Percentiles rank a stretch among this genome's conserved stretches.
Conservation (phyloP, 2,113 vertebrate genomes). For the Hippocampus abdominalis region DNA sequence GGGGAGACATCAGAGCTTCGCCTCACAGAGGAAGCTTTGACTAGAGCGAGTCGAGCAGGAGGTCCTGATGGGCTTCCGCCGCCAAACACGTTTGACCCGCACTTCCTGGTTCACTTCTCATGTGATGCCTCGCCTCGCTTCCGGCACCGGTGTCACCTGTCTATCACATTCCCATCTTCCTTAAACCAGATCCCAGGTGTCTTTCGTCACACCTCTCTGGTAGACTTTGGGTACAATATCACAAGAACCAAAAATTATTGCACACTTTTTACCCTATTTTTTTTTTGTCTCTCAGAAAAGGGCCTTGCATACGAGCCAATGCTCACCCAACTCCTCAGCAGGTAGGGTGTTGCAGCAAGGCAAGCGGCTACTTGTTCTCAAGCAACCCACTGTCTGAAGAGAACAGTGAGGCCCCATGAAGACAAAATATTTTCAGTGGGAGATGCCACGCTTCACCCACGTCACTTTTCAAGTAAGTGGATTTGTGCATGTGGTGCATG, state of each 20-base stretch:
- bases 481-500: no score
- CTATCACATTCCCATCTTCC: slow-evolving; percentile 13
- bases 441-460: not conserved
- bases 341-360: not conserved
- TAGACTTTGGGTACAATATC: no score
- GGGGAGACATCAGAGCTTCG: slow-evolving; percentile 58
- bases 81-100: slow-evolving; percentile 17
- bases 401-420: not conserved
- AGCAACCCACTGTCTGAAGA: no score
- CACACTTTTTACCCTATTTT: no score
- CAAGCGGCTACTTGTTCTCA: not conserved
- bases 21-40: slow-evolving; percentile 64
- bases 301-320: not conserved
- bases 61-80: slow-evolving; percentile 47
- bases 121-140: slow-evolving; percentile 26
- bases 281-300: not conserved
- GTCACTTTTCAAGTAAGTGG: no score
- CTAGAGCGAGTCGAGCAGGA: slow-evolving; percentile 37
- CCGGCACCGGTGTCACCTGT: slow-evolving; percentile 14
- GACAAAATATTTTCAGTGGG: not conserved
- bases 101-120: slow-evolving; percentile 13
- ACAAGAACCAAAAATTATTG: no score
- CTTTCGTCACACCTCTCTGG: not conserved
- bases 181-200: slow-evolving; percentile 3
- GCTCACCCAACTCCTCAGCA: not conserved